Evolutionary conservation across 2,888 invertebrate genomes (phyloP).

Genomic region (Ophioninae sp.): DNA sequence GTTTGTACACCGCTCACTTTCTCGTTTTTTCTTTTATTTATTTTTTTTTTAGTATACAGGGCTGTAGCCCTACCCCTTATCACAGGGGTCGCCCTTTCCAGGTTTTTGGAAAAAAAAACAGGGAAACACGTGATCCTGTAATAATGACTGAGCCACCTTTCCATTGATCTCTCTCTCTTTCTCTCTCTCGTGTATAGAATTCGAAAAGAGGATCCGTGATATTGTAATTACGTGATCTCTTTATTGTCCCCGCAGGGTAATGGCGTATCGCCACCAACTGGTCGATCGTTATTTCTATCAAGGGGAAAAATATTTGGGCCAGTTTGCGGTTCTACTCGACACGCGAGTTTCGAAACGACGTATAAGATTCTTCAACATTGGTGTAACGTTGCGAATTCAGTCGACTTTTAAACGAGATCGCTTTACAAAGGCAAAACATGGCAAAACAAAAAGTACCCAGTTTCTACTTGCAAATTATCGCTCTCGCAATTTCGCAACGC

Average conservation of each 20-base stretch:
- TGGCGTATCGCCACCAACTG: slow-evolving; percentile 42
- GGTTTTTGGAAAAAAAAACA: slow-evolving; percentile 54
- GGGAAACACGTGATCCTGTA: slow-evolving; percentile 38
- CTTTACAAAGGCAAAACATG: too few species aligned
- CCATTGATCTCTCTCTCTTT: slow-evolving; percentile 14
- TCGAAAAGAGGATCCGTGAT: slow-evolving; percentile 39
- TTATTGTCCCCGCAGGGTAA: slow-evolving; percentile 55
- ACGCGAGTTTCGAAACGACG: slow-evolving; percentile 64
- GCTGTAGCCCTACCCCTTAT: slow-evolving; percentile 3
- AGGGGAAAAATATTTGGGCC: slow-evolving; percentile 68
- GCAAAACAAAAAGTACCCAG: not conserved
- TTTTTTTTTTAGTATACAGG: slow-evolving; percentile 35
- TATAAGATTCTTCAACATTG: slow-evolving; percentile 7
- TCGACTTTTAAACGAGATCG: not conserved
- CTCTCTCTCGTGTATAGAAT: slow-evolving; percentile 35
- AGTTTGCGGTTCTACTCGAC: slow-evolving; percentile 69
- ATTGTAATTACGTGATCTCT: slow-evolving; percentile 61
- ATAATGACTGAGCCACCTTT: slow-evolving; percentile 58
- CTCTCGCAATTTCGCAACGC: not conserved
- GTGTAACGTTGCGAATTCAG: not conserved
- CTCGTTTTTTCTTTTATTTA: slow-evolving; percentile 48
- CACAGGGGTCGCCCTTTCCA: slow-evolving; percentile 36
- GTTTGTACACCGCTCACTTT: slow-evolving; percentile 60
- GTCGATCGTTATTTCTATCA: slow-evolving; percentile 53
- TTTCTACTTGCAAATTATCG: not conserved